These are phyloP conservation scores for Poeciliopsis prolifica DNA, from an alignment of 2,113 vertebrate species.

Conservation along the genomic window DNA sequence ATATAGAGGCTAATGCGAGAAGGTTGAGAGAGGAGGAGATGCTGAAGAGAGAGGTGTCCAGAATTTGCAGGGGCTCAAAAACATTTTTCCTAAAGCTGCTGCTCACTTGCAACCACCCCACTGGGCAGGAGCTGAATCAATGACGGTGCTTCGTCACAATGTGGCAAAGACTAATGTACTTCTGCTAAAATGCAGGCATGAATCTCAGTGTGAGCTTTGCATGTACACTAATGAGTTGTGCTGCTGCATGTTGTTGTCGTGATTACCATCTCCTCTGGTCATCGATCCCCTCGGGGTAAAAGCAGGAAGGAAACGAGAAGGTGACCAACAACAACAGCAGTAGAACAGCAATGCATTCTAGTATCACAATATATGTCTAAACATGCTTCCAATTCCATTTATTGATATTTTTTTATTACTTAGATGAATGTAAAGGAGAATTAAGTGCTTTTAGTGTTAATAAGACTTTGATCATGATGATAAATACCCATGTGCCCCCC, in stretches of 20 bases:
- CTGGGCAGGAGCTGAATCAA: slow-evolving; percentile 55
- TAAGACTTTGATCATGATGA: slow-evolving; percentile 62
- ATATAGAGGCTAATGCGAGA: slow-evolving; percentile 18
- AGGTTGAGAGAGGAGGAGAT: not conserved
- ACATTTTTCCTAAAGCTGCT: slow-evolving; percentile 35
- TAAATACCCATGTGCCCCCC: slow-evolving; percentile 57
- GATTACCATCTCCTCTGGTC: slow-evolving; percentile 70
- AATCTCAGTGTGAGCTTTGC: slow-evolving; percentile 64
- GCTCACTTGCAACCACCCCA: slow-evolving; percentile 21
- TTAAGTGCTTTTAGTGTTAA: slow-evolving; percentile 47
- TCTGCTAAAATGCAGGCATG: slow-evolving; percentile 62
- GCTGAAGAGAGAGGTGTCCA: slow-evolving; percentile 1
- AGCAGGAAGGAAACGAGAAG: slow-evolving; percentile 44
- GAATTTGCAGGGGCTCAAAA: slow-evolving; percentile 11
- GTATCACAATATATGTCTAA: slow-evolving; percentile 32
- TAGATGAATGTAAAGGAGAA: slow-evolving; percentile 15
- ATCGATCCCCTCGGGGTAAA: slow-evolving; percentile 61
- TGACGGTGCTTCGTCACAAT: slow-evolving; percentile 56
- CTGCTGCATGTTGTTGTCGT: slow-evolving; percentile 62
- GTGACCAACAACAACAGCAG: slow-evolving; percentile 38
- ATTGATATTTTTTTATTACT: not conserved
- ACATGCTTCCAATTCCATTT: not conserved
- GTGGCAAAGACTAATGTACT: slow-evolving; percentile 66
- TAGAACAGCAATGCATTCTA: slow-evolving; percentile 31
- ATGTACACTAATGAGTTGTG: slow-evolving; percentile 75